A percentile compares a stretch with the other conserved stretches of the same genome.
These are phyloP conservation scores for Halcyon malimbica DNA, from an alignment of 2,113 vertebrate genomes.

Conservation along the genomic window DNA sequence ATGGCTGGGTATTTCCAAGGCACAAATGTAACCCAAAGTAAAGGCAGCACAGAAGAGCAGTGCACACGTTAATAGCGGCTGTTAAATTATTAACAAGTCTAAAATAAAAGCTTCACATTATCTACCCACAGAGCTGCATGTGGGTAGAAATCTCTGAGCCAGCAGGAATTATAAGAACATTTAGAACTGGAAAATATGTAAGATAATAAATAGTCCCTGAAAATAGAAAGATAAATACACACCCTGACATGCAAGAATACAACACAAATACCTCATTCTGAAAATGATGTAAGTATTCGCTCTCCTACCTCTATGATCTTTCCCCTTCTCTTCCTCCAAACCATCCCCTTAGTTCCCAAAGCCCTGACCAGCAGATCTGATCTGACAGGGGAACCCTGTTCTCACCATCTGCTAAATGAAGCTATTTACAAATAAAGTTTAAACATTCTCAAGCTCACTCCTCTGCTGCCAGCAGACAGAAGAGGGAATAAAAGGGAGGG, in stretches of 20 bases:
- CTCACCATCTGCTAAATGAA: neutral
- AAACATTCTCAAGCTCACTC: neutral
- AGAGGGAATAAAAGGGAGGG: neutral
- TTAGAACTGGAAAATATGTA: neutral
- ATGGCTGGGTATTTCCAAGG: neutral
- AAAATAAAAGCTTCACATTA: neutral
- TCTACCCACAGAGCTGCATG: neutral
- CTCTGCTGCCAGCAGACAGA: neutral
- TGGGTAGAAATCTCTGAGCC: neutral
- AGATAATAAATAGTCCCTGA: neutral
- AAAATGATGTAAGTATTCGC: neutral
- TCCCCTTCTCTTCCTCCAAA: neutral
- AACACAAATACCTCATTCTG: neutral
- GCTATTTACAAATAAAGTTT: neutral
- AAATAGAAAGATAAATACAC: neutral
- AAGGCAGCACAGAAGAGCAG: neutral
- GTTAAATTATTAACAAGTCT: neutral
- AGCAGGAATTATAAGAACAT: neutral
- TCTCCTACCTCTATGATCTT: neutral
- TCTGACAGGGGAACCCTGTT: neutral
- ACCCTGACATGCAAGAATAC: neutral
- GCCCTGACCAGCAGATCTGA: rapidly evolving
- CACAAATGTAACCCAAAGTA: neutral
- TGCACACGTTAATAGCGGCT: neutral
- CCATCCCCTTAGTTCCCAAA: neutral